phyloP scores from a whole-genome alignment of 2,797 vertebrate species.

The Characodon lateralis region DNA sequence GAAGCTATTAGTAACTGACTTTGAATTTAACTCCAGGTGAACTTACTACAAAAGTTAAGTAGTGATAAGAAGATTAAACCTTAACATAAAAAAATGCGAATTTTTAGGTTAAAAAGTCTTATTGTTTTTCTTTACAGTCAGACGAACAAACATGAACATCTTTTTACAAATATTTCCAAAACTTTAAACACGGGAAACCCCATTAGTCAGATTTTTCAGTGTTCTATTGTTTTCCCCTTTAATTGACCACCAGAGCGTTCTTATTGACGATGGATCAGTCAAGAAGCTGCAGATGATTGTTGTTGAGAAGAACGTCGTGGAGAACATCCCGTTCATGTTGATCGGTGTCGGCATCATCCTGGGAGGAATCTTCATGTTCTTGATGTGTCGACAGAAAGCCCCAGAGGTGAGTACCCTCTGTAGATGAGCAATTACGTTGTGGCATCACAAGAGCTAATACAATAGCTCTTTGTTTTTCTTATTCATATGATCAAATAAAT shows the following conservation, averaged over 20 bases:
- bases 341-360: constrained; percentile 87
- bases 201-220: background rate
- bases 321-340: constrained; percentile 90
- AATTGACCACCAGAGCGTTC: constrained; percentile 81
- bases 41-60: background rate
- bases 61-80: too few species aligned
- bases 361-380: constrained; percentile 83
- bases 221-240: background rate
- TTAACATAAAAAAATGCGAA: too few species aligned
- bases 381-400: constrained; percentile 82
- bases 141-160: background rate
- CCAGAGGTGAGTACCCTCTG: constrained; percentile 71
- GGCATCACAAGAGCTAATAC: background rate
- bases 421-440: background rate
- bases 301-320: constrained; percentile 76
- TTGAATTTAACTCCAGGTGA: background rate
- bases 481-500: background rate
- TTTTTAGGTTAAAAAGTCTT: too few species aligned
- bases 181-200: background rate
- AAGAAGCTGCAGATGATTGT: constrained; percentile 76
- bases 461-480: background rate
- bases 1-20: background rate
- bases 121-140: background rate
- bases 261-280: constrained; percentile 86
- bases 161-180: background rate